Evolutionary conservation across 2,113 vertebrate species (phyloP).

Genomic region (Canis aureus): DNA sequence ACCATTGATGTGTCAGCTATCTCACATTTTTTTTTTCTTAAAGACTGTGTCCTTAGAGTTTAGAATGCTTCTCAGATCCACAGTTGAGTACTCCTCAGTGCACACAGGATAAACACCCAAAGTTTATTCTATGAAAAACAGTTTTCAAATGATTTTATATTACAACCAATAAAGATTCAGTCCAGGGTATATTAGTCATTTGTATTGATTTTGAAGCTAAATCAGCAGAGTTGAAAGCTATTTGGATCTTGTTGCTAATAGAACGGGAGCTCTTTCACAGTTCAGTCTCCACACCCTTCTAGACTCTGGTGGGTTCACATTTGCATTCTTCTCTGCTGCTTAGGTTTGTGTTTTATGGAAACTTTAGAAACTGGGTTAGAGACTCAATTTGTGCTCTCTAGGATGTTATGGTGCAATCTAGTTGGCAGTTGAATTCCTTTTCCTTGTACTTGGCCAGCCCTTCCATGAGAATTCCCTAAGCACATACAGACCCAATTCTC

Average conservation of each 20-base stretch:
- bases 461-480: not conserved
- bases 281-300: not conserved
- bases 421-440: not conserved
- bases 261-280: not conserved
- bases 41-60: not conserved
- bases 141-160: slow-evolving; percentile 14
- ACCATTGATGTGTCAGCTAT: not conserved
- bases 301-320: not conserved
- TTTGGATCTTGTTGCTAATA: not conserved
- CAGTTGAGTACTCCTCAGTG: not conserved
- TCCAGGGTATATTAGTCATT: not conserved
- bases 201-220: slow-evolving; percentile 15
- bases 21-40: slow-evolving; percentile 1
- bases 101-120: not conserved
- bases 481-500: not conserved
- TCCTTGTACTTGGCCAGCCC: not conserved
- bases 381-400: not conserved
- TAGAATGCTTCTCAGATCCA: not conserved
- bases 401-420: not conserved
- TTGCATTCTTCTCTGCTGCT: not conserved
- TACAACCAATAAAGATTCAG: not conserved
- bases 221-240: not conserved
- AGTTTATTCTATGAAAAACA: slow-evolving; percentile 4
- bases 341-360: not conserved
- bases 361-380: not conserved